These are phyloP conservation scores for Pangasianodon hypophthalmus DNA, from an alignment of 2,113 vertebrate species.

Conservation along the genomic window DNA sequence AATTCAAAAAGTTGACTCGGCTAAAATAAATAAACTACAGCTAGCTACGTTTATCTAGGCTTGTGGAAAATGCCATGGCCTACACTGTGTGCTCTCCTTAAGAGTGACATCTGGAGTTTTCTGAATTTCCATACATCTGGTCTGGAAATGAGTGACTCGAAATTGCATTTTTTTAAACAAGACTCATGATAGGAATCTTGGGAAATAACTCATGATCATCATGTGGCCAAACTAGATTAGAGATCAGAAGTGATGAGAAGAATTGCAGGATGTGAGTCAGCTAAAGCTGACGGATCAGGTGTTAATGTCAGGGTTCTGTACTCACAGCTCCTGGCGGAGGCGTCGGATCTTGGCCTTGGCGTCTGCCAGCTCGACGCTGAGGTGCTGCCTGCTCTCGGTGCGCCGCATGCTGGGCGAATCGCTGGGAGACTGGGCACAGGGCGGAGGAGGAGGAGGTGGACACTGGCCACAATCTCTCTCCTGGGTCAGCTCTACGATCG, in stretches of 20 bases:
- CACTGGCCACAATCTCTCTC: constrained; percentile 91
- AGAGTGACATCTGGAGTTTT: no score
- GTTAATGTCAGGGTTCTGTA: constrained; percentile 47
- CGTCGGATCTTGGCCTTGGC: constrained; percentile 95
- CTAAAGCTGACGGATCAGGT: not conserved
- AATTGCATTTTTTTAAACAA: no score
- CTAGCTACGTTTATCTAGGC: not conserved
- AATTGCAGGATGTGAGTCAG: not conserved
- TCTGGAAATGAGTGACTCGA: no score
- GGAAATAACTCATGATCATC: not conserved
- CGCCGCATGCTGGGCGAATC: constrained; percentile 93
- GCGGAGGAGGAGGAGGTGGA: constrained; percentile 72
- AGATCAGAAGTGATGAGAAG: not conserved
- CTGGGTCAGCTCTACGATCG: constrained; percentile 90
- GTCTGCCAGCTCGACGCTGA: constrained; percentile 95
- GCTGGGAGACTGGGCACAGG: constrained; percentile 82
- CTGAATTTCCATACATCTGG: no score
- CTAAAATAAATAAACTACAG: not conserved
- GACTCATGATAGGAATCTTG: not conserved
- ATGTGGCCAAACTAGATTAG: not conserved
- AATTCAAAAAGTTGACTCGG: not conserved
- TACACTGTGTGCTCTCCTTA: no score
- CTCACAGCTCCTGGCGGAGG: constrained; percentile 96
- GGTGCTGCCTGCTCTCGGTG: constrained; percentile 94
- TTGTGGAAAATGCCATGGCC: no score